Base-by-base conservation (phyloP, 2,888 invertebrate species). In the Tachystola acroxantha region DNA sequence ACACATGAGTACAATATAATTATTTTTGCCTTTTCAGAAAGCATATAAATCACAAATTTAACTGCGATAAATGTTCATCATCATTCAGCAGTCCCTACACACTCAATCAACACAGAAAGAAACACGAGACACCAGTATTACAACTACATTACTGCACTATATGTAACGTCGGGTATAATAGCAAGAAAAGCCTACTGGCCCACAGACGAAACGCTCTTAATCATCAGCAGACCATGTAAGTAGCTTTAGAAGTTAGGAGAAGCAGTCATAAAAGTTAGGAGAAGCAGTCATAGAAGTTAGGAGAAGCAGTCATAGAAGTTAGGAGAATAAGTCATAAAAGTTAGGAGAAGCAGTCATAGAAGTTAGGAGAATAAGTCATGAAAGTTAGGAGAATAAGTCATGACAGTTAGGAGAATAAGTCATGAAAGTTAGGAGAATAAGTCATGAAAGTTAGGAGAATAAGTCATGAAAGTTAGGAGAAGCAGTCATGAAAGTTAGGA, bases 71-170 rank as follows among this genome's bases (percentile, higher is more conserved):
- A 0, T 85, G 85, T 12, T 1, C 54, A 0, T 46, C 73, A 0
- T 48, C 52, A 0, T 78, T 75, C 48, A 70, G 69, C 38, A 79
- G 72, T 10, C 85, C 85, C 0, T 81, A 84, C 58, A 68, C 72
- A 0, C 47, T 79, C 1, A 58, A 48, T 0, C 62, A 65, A 3
- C 84, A 82, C 34, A 62, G 62, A 31, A 69, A 64, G 36, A 58
- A 45, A 4, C 82, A 80, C 41, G 7, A 3, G 0, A 0, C 2
- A 0, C 2, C 9, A 0, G 36, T 37, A 0, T 16, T 16, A 0
- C 29, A 36, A 2, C 19, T 25, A 2, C 54, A 63, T 25, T 54
- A 48, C 37, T 78, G 75, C 31, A 41, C 37, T 0, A 37, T 46
- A 0, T 77, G 79, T 34, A 55, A 57, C 1, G 31, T 57, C 1